Evolutionary conservation across 53 echinoderm and acorn worm species (phyloP).

Genomic region (Glandiceps talaboti): DNA sequence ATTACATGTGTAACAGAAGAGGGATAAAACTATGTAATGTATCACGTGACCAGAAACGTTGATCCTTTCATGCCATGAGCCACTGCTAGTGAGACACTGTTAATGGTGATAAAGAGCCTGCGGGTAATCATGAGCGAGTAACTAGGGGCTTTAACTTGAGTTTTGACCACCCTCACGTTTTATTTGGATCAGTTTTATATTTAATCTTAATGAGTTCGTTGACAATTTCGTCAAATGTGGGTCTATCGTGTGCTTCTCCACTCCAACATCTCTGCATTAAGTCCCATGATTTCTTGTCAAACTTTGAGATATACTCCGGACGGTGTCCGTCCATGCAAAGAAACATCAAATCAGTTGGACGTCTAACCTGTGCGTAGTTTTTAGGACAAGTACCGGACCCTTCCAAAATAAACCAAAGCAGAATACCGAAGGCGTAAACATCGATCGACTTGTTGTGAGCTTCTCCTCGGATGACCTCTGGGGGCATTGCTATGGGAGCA

Average conservation of each 20-base stretch:
- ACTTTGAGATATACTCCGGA: neutral
- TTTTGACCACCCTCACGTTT: no score
- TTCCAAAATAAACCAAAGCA: neutral
- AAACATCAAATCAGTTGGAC: neutral
- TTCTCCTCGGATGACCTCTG: neutral
- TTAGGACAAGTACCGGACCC: neutral
- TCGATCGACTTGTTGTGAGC: neutral
- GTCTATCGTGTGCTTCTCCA: neutral
- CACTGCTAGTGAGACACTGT: no score
- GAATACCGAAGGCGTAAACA: neutral
- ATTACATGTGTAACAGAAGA: no score
- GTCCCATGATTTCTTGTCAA: neutral
- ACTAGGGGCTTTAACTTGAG: no score
- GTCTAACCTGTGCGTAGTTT: neutral
- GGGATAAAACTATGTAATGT: no score
- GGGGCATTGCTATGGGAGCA: neutral
- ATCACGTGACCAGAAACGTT: no score
- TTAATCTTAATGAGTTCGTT: neutral
- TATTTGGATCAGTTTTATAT: neutral
- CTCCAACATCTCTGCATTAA: neutral
- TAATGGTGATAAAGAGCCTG: no score
- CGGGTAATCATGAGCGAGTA: no score
- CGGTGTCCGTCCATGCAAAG: neutral
- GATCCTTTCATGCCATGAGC: no score
- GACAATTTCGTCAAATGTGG: neutral